Base-by-base conservation (phyloP, 1,140 invertebrate species). In the Drosophila erecta region DNA sequence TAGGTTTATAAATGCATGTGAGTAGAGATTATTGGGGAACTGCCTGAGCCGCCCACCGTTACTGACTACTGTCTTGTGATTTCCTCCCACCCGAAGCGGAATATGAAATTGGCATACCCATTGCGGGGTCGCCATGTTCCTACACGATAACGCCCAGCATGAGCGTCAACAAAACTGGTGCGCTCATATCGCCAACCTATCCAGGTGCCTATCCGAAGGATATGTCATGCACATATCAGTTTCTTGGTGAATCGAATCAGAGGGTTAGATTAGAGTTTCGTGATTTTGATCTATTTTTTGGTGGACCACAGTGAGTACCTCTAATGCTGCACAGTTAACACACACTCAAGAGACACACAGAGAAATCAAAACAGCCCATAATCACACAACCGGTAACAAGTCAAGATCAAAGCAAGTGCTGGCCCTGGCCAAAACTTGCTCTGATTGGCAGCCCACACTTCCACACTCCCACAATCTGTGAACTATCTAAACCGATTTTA, bases 261-360 rank as follows among this genome's bases (percentile, higher is more conserved):
- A 94, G 99, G 85, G 97, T 99, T 76, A 95, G 98, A 69, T 94
- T 99, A 70, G 98, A 98, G 93, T 99, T 99, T 94, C 94, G 97
- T 81, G 99, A 99, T 93, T 99, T 99, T 93, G 98, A 99, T 93
- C 95, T 99, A 56, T 99, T 99, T 94, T 99, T 97, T 93, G 99
- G 99, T 78, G 99, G 98, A 79, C 96, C 98, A 89, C 99, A 99
- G 98, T 99, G 94, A 97, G 97, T 96, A 92, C 72, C 80, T 60
- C 84, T 89, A 89, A 89, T 89, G 84, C 84, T 89, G 72, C 24
- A 89, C 62, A 83, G 58, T 67, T 76, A 33, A 56, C n/a, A 38
- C 54, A 69, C 61, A 67, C 43, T 4, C 10, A 7, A 27, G 27
- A 49, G n/a, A 65, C 4, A 59, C 22, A 59, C 30, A 37, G 14